Evolutionary conservation across 2,113 vertebrate species (phyloP).

Genomic region (Rhipidura dahli): DNA sequence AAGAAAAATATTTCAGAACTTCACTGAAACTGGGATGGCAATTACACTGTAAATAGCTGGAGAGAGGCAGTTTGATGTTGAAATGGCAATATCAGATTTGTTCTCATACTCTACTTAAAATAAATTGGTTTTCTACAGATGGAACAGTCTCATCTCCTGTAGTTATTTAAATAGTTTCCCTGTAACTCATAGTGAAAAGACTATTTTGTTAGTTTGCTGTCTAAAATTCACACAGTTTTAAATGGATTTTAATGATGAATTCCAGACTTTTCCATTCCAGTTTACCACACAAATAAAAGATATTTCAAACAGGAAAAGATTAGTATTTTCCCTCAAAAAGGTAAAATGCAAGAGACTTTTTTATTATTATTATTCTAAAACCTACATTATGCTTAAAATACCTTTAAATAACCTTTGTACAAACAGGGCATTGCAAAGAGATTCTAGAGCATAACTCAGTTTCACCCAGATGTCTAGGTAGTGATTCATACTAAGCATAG

Average conservation of each 20-base stretch:
- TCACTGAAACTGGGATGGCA: constrained; percentile 14
- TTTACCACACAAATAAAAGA: not conserved
- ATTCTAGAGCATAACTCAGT: not conserved
- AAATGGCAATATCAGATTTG: constrained; percentile 34
- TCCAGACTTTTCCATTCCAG: not conserved
- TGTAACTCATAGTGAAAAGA: not conserved
- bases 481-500: not conserved
- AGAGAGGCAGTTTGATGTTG: constrained; percentile 24
- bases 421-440: not conserved
- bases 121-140: constrained; percentile 20
- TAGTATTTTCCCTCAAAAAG: not conserved
- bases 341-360: not conserved
- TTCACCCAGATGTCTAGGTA: not conserved
- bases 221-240: not conserved
- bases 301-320: not conserved
- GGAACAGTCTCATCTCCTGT: not conserved
- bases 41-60: constrained; percentile 42
- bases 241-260: not conserved
- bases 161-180: constrained; percentile 37
- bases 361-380: not conserved
- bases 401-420: not conserved
- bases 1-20: constrained; percentile 30
- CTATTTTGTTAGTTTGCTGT: not conserved
- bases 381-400: not conserved
- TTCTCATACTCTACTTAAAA: constrained; percentile 43